A percentile compares a stretch with the other conserved stretches of the same genome.
Conservation (phyloP, 2,113 vertebrate species). For the Malurus melanocephalus region DNA sequence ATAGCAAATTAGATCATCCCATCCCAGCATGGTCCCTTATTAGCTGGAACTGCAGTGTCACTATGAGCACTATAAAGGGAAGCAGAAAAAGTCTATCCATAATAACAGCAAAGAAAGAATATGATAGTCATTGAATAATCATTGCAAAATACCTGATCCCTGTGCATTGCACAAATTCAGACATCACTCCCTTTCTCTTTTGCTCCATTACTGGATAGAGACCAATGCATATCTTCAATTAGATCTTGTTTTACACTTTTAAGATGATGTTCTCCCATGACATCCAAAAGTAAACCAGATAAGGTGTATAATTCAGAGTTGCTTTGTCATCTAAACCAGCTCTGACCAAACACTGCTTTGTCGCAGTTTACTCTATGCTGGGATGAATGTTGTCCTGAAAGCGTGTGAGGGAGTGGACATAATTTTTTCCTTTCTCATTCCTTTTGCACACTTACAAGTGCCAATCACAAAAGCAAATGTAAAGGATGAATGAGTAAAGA, state of each 20-base stretch:
- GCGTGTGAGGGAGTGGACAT: rapidly evolving
- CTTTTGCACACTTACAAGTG: neutral
- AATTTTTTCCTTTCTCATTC: neutral
- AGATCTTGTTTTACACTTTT: neutral
- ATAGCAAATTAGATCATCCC: slow-evolving; percentile 2
- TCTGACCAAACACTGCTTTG: neutral
- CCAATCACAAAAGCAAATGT: neutral
- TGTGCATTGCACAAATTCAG: neutral
- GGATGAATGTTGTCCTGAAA: neutral
- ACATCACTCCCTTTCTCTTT: neutral
- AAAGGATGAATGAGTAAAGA: neutral
- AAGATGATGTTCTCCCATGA: neutral
- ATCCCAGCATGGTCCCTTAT: neutral
- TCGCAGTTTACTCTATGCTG: neutral
- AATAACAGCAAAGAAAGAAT: neutral
- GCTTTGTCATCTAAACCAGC: neutral
- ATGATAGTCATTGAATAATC: neutral
- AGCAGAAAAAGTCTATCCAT: neutral
- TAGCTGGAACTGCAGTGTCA: neutral
- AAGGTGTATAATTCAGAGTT: neutral
- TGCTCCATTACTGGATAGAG: neutral
- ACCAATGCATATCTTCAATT: neutral
- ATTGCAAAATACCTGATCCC: neutral
- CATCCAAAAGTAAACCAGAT: neutral
- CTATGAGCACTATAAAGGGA: neutral